A percentile compares a stretch with the other conserved stretches of the same genome.
phyloP scores from a whole-genome alignment of 1,140 invertebrate genomes.

The Oreohelix idahoensis region DNA sequence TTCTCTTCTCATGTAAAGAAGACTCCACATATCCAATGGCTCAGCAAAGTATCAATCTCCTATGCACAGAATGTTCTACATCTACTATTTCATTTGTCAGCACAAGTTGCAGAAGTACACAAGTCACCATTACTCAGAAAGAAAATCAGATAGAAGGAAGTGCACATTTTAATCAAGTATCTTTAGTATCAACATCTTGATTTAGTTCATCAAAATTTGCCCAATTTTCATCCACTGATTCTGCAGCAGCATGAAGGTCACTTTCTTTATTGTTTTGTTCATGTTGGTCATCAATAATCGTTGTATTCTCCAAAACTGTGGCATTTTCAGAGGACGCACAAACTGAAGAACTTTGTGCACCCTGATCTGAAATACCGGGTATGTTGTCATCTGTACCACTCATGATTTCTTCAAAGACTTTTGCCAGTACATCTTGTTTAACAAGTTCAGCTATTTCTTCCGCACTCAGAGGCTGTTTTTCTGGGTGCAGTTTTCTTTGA shows the following conservation, averaged over 20 bases:
- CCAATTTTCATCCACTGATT: neutral
- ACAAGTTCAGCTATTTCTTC: slow-evolving; percentile 26
- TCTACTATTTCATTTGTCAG: no score
- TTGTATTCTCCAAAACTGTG: neutral
- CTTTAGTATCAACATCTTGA: neutral
- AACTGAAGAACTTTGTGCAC: neutral
- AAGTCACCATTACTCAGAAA: no score
- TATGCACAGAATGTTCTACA: no score
- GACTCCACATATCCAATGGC: no score
- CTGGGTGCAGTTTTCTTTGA: slow-evolving; percentile 29
- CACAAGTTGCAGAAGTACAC: no score
- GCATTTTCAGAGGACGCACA: neutral
- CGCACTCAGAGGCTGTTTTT: slow-evolving; percentile 22
- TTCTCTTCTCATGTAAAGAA: no score
- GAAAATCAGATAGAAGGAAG: no score
- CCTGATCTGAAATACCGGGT: neutral
- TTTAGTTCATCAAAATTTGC: neutral
- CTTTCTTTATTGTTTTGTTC: neutral
- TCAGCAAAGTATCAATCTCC: no score
- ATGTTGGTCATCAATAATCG: neutral
- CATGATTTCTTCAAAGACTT: slow-evolving; percentile 13
- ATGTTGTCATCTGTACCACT: neutral
- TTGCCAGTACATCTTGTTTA: slow-evolving; percentile 5
- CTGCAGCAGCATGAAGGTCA: neutral
- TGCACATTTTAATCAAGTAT: no score